Evolutionary conservation across 2,888 invertebrate genomes (phyloP), one percentile per base, ranked within the genome.

Genomic region (Sepiola atlantica): DNA sequence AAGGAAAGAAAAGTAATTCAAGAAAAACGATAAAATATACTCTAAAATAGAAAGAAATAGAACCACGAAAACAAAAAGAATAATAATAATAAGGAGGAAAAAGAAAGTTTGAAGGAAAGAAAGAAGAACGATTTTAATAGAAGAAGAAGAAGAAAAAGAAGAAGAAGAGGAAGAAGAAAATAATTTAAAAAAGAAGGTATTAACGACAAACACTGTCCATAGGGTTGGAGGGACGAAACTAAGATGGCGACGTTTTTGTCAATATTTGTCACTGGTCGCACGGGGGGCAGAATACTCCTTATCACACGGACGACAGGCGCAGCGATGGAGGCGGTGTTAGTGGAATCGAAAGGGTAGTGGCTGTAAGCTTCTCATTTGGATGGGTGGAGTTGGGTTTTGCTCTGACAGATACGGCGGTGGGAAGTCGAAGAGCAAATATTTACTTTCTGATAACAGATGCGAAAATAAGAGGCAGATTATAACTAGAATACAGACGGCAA

Each of bases 391-490:
- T 35, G n/a, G 55, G 45, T n/a, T 55, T 18, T n/a, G 55, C 54
- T 92, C 92, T 24, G 92, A 92, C 92, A n/a, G 55, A 28, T n/a
- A 10, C 55, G n/a, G 92, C 55, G n/a, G 55, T 92, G 54, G 45
- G 55, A 55, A 92, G 92, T 92, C 35, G 92, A 14, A 55, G 55
- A 32, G 54, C 92, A 92, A 92, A 92, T 92, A 92, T 92, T 92
- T 92, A 54, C 18, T 92, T n/a, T 92, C 54, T 55, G 92, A 92
- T 92, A 55, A 92, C 92, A 35, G 45, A 45, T 45, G 55, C 45
- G 54, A n/a, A 54, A 92, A 92, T 92, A 92, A 92, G 92, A 92
- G 55, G 28, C 54, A 92, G 92, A 92, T 92, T 92, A 92, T n/a
- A 55, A 54, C 32, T 45, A 2, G 92, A 55, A 92, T 55, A 92